Base-by-base conservation (phyloP, 2,797 vertebrate genomes). In the Pangasius krempfi region DNA sequence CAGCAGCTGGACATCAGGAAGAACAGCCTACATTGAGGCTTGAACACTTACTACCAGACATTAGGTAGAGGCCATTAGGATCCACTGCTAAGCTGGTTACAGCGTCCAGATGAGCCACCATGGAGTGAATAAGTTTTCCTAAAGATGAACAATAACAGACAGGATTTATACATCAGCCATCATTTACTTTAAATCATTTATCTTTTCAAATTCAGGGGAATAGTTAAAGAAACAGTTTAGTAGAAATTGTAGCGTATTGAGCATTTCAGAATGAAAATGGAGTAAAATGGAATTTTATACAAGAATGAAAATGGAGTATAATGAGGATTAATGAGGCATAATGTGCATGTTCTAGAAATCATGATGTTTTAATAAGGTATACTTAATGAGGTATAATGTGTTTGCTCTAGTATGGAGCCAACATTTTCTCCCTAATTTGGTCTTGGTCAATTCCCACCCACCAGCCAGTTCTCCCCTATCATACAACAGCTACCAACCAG, bases 71-170 rank as follows among this genome's bases (percentile, higher is more conserved):
- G 93, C 98, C 98, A 83, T 99, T 99, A 4, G 98, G 98, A 94
- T 99, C 98, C 91, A 99, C 98, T 58, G 98, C 98, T 94, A 99
- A 96, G 93, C 98, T 98, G 89, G 98, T 99, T 93, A 99, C 98
- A 0, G 98, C 98, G 84, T 99, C 98, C 94, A 99, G 96, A 92
- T 99, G 98, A 90, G 98, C 98, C 90, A 99, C 98, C 98, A 99
- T 99, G 37, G 98, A 98, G 95, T 99, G 98, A 92, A 99, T 97
- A 91, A 98, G 92, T 95, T 99, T 99, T 89, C 98, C 98, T 97
- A 94, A 72, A 85, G 88, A 89, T 90, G 88, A 92, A 44, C 14
- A 91, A 93, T 91, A 87, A 54, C 20, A 66, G 16, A 72, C 27
- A 20, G 12, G 44, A 25, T 64, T 78, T 30, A 66, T 25, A 86